Conservation (phyloP, 1,140 invertebrate genomes). For the Drosophila takahashii region DNA sequence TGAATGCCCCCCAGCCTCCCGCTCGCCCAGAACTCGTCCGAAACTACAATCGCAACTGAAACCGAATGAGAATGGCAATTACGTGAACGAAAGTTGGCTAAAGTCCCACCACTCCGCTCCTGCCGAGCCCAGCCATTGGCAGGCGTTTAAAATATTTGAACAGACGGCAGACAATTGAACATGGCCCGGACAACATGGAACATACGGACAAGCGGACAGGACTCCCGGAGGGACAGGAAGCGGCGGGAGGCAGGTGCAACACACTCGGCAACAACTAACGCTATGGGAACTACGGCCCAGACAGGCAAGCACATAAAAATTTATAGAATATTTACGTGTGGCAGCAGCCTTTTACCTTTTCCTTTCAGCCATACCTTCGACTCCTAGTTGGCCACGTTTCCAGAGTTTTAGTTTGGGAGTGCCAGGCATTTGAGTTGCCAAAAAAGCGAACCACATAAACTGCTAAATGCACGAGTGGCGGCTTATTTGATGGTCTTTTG, state of each 20-base stretch:
- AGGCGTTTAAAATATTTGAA: constrained; percentile 56
- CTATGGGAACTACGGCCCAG: constrained; percentile 27
- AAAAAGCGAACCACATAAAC: constrained; percentile 24
- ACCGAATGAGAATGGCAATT: constrained; percentile 50
- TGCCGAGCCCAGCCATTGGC: constrained; percentile 28
- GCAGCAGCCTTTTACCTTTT: constrained; percentile 26
- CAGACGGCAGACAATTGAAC: constrained; percentile 53
- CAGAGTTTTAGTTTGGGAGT: not conserved
- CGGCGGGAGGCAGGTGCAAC: constrained; percentile 31
- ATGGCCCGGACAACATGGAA: constrained; percentile 28
- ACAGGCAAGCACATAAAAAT: constrained; percentile 45
- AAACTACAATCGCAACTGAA: constrained; percentile 43
- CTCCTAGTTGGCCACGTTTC: constrained; percentile 39
- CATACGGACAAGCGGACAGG: constrained; percentile 28
- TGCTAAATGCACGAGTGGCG: constrained; percentile 13
- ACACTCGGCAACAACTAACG: constrained; percentile 18
- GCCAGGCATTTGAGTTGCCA: constrained; percentile 15
- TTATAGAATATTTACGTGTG: constrained; percentile 52
- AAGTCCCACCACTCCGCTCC: constrained; percentile 16
- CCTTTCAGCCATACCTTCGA: not conserved
- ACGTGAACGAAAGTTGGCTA: constrained; percentile 50
- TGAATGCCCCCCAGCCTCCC: constrained; percentile 8
- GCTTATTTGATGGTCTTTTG: constrained; percentile 14
- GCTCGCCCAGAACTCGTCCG: not conserved
- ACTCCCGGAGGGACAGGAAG: constrained; percentile 5